Evolutionary conservation across 2,797 vertebrate species (phyloP), one percentile per base, ranked within the genome.

Genomic region (Gymnoscopelus microlampas): DNA sequence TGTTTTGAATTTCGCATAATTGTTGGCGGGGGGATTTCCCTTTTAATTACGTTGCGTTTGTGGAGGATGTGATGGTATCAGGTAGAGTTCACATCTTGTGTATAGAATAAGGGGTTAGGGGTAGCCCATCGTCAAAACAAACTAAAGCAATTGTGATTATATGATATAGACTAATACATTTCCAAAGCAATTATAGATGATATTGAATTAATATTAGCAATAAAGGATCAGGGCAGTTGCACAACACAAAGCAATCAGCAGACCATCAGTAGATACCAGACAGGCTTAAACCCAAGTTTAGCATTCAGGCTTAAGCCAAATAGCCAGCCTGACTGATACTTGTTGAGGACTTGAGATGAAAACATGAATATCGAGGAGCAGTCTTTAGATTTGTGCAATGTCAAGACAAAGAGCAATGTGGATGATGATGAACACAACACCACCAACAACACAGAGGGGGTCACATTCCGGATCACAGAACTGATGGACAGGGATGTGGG

Each of bases 311-410:
- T 87, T 85, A 76, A 85, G 84, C 63, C 73, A 39, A 61, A 63
- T 73, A 78, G 68, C 68, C 62, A 72, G 67, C 64, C 80, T 84
- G 77, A 80, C 75, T 82, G 77, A 66, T 74, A 83, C 79, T 19
- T 75, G 74, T 79, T 80, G 12, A 77, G 73, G 55, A 79, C 74
- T 90, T 82, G 94, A 93, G 74, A 94, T 94, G 92, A 92, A 89
- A 95, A 89, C 69, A 95, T 95, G 93, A 94, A 94, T 91, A 89
- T 92, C 84, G 87, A 94, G 76, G 91, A 91, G 72, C 87, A 92
- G 87, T 74, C 89, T 87, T 64, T 93, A 87, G 94, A 94, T 88
- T 73, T 92, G 83, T 93, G 94, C 88, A 92, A 92, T 93, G 86
- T 91, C 56, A 94, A 92, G 77, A 89, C 89, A 19, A 91, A 89